Percentiles rank a stretch among this genome's conserved stretches.
phyloP scores from a whole-genome alignment of 2,797 vertebrate genomes.

The Gallinago stenura region DNA sequence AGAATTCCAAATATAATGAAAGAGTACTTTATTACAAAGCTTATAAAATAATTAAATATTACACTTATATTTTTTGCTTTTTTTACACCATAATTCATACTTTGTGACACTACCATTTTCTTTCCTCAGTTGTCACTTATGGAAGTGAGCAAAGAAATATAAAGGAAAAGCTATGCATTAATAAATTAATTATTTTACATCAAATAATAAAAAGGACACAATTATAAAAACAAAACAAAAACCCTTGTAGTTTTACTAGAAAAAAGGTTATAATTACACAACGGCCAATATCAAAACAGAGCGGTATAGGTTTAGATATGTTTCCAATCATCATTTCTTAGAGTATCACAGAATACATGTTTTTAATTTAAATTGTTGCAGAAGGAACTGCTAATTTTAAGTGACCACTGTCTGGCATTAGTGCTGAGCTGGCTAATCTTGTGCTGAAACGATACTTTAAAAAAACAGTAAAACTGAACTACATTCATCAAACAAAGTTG shows the following conservation, averaged over 20 bases:
- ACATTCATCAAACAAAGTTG: slow-evolving; percentile 75
- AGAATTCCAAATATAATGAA: slow-evolving; percentile 77
- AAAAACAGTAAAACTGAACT: slow-evolving; percentile 70
- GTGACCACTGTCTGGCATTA: slow-evolving; percentile 76
- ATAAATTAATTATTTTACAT: slow-evolving; percentile 87
- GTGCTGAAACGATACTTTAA: slow-evolving; percentile 65
- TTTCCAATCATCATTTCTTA: slow-evolving; percentile 54
- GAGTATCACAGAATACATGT: slow-evolving; percentile 43
- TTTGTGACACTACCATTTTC: slow-evolving; percentile 74
- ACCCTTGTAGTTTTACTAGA: slow-evolving; percentile 58
- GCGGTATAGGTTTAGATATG: not conserved
- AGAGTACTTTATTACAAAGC: slow-evolving; percentile 86
- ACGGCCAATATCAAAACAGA: slow-evolving; percentile 21
- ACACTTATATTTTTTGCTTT: slow-evolving; percentile 80
- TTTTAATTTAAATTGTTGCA: slow-evolving; percentile 69
- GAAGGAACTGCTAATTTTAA: slow-evolving; percentile 76
- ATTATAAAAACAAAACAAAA: slow-evolving; percentile 66
- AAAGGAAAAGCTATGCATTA: slow-evolving; percentile 80
- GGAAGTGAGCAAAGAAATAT: slow-evolving; percentile 75
- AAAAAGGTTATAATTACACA: slow-evolving; percentile 45
- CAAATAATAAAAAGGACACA: slow-evolving; percentile 81
- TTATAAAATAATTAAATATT: slow-evolving; percentile 89
- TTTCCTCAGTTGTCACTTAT: slow-evolving; percentile 70
- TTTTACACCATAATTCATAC: slow-evolving; percentile 80
- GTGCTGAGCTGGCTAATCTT: slow-evolving; percentile 75